Evolutionary conservation across 1,140 invertebrate genomes (phyloP).

Genomic region (Polypedilum pembai): DNA sequence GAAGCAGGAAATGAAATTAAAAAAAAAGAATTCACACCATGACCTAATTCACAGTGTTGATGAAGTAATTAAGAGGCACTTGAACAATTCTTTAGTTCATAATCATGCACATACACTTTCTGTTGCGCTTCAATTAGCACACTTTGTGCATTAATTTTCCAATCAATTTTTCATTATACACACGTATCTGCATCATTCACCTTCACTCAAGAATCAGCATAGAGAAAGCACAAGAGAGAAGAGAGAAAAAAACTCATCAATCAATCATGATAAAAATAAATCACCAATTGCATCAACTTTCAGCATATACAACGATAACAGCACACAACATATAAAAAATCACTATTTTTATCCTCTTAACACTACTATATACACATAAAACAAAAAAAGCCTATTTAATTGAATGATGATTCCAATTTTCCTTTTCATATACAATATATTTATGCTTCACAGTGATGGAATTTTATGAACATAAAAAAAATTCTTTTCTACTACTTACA

Average conservation of each 20-base stretch:
- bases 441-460: background rate
- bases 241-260: background rate
- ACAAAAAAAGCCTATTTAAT: constrained; percentile 6
- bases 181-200: no score
- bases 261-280: constrained; percentile 19
- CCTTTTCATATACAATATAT: background rate
- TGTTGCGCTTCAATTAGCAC: background rate
- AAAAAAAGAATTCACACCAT: constrained; percentile 23
- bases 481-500: constrained; percentile 20
- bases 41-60: constrained; percentile 5
- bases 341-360: background rate
- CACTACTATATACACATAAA: background rate
- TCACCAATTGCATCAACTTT: background rate
- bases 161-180: no score
- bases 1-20: constrained; percentile 4
- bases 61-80: background rate
- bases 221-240: no score
- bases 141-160: background rate
- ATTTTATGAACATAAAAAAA: background rate
- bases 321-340: background rate
- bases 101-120: no score
- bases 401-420: constrained; percentile 7
- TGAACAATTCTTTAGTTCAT: background rate
- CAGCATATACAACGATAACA: background rate
- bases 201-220: no score